Evolutionary conservation across 2,888 invertebrate genomes (phyloP).

Genomic region (Platycheirus albimanus): DNA sequence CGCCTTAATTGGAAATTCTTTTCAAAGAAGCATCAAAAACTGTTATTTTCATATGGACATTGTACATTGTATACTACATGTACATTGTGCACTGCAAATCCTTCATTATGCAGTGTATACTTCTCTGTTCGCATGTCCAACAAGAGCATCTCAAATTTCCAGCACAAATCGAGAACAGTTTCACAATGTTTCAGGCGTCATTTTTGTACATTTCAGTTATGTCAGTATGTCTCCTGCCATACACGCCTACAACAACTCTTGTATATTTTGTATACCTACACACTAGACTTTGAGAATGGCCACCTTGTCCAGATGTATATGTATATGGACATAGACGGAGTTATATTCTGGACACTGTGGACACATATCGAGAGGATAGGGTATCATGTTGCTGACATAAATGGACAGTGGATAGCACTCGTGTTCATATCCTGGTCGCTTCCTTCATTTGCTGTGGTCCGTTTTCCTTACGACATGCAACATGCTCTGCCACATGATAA

Average conservation of each 20-base stretch:
- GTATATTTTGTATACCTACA: no score
- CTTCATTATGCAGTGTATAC: slow-evolving; percentile 10
- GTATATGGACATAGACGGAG: no score
- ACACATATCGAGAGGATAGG: slow-evolving; percentile 43
- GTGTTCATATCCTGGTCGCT: slow-evolving; percentile 60
- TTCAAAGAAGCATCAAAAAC: slow-evolving; percentile 8
- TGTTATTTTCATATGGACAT: slow-evolving; percentile 15
- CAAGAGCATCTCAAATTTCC: slow-evolving; percentile 58
- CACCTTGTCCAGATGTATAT: slow-evolving; percentile 51
- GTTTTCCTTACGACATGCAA: slow-evolving; percentile 59
- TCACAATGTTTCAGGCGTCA: slow-evolving; percentile 59
- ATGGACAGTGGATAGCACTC: slow-evolving; percentile 66
- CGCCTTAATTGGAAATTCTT: slow-evolving; percentile 63
- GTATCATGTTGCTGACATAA: slow-evolving; percentile 71
- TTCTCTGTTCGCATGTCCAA: slow-evolving; percentile 34
- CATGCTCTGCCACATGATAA: slow-evolving; percentile 68
- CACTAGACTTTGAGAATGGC: slow-evolving; percentile 29
- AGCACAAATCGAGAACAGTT: slow-evolving; percentile 65
- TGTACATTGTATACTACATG: not conserved
- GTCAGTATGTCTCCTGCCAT: slow-evolving; percentile 41
- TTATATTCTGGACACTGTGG: slow-evolving; percentile 6
- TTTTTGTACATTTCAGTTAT: slow-evolving; percentile 57
- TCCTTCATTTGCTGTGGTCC: slow-evolving; percentile 32
- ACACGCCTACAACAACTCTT: slow-evolving; percentile 47
- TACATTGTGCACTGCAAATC: slow-evolving; percentile 18